Percentiles rank a stretch among this genome's conserved stretches.
Evolutionary conservation across 1,140 invertebrate genomes (phyloP).

Genomic region (Ptiloglossa arizonensis): DNA sequence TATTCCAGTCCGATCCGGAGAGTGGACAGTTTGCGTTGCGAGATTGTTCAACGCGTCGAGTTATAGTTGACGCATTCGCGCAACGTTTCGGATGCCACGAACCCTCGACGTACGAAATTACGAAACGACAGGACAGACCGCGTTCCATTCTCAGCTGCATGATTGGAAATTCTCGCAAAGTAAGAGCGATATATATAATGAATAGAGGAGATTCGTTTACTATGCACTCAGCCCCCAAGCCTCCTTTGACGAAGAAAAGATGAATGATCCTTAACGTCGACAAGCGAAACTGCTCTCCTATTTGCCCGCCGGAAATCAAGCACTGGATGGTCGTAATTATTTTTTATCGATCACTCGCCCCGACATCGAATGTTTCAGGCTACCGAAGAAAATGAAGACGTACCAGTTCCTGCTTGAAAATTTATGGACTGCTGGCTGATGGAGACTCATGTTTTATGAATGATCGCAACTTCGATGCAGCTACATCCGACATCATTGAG

Average conservation of each 20-base stretch:
- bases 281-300: slow-evolving; percentile 33
- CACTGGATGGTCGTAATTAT: slow-evolving; percentile 64
- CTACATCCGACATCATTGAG: slow-evolving; percentile 63
- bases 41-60: no score
- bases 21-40: no score
- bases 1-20: no score
- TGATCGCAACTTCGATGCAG: slow-evolving; percentile 67
- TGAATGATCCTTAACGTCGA: slow-evolving; percentile 53
- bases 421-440: slow-evolving; percentile 73
- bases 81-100: no score
- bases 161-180: slow-evolving; percentile 29
- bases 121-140: neutral
- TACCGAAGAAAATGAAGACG: slow-evolving; percentile 65
- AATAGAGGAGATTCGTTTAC: slow-evolving; percentile 54
- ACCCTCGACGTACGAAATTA: neutral
- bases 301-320: slow-evolving; percentile 54
- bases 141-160: neutral
- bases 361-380: slow-evolving; percentile 55
- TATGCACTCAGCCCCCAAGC: slow-evolving; percentile 39
- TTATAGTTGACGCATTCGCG: no score
- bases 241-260: slow-evolving; percentile 51
- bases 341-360: slow-evolving; percentile 69
- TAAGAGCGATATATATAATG: slow-evolving; percentile 31
- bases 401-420: slow-evolving; percentile 70
- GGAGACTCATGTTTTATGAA: slow-evolving; percentile 79